These are phyloP conservation scores for Conus betulinus DNA, from an alignment of 1,140 invertebrate genomes.

Conservation along the genomic window DNA sequence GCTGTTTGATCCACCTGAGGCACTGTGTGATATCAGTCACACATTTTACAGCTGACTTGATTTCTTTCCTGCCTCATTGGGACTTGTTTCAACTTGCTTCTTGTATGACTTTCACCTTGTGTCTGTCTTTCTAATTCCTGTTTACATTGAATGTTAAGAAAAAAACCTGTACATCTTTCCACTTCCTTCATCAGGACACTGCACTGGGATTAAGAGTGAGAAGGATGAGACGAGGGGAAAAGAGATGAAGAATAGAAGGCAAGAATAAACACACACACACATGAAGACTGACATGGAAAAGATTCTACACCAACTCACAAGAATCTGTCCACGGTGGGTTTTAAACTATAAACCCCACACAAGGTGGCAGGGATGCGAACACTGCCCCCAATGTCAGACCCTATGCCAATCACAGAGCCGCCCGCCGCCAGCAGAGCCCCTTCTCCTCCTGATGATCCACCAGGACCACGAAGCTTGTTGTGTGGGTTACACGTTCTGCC, in stretches of 20 bases:
- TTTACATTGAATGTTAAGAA: no score
- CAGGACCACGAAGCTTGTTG: slow-evolving; percentile 66
- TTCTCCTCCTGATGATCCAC: slow-evolving; percentile 75
- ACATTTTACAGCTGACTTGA: no score
- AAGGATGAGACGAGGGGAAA: not conserved
- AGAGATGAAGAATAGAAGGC: not conserved
- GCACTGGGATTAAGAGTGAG: no score
- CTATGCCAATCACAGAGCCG: slow-evolving; percentile 74
- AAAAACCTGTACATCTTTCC: no score
- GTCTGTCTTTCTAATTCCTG: no score
- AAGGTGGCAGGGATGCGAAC: slow-evolving; percentile 74
- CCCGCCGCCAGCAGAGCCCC: slow-evolving; percentile 69
- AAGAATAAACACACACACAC: not conserved
- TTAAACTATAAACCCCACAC: slow-evolving; percentile 74
- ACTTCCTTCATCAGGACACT: no score
- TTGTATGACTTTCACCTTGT: no score
- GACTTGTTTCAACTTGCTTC: no score
- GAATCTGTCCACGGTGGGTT: slow-evolving; percentile 75
- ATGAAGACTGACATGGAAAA: no score
- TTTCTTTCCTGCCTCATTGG: no score
- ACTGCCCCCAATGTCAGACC: slow-evolving; percentile 75
- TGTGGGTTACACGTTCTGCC: slow-evolving; percentile 75
- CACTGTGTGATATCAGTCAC: no score
- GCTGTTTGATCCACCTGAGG: no score
- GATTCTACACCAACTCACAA: slow-evolving; percentile 36